Base-by-base conservation (phyloP, 2,797 vertebrate species). In the Ctenopoma multispine region DNA sequence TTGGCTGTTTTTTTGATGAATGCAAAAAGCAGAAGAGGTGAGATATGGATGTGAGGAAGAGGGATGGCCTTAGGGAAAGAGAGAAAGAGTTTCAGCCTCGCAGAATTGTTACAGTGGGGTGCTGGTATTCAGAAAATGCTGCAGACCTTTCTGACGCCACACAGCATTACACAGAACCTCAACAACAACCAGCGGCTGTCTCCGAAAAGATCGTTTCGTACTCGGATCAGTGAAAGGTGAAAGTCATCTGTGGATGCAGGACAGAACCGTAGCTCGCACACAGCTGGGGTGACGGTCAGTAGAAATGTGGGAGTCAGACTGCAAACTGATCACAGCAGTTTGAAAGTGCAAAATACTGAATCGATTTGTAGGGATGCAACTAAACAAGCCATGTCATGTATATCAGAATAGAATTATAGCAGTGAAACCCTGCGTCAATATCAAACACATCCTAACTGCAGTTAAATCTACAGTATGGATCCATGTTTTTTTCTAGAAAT, bases 1-100 rank as follows among this genome's bases (percentile, higher is more conserved):
- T 84, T 80, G 54, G 60, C 49, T 23, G 79, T 23, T 46, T 68
- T 75, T 79, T 43, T 67, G 65, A 79, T 76, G 63, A 86, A 82
- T 80, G 67, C 72, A 75, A 69, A 80, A 57, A 40, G 38, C 29
- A 31, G 43, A 44, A 50, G 47, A 59, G 48, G 24, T 57, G 49
- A 58, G 67, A 76, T 64, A 71, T 49, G 54, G 62, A 23, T 55
- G 76, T 34, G 54, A 69, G 54, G 65, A 67, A 56, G 66, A 70
- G 12, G 56, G 50, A 75, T 77, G 65, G 75, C 73, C 60, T 78
- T 0, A 40, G 67, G 79, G 75, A 36, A 61, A 63, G 43, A 74
- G 72, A 73, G 49, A 70, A 67, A 77, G 58, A 69, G 54, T 48
- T 67, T 69, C 44, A 67, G 56, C 63, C 36, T 50, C 49, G 48